phyloP scores from a whole-genome alignment of 2,888 invertebrate genomes.

The Pimpla rufipes region DNA sequence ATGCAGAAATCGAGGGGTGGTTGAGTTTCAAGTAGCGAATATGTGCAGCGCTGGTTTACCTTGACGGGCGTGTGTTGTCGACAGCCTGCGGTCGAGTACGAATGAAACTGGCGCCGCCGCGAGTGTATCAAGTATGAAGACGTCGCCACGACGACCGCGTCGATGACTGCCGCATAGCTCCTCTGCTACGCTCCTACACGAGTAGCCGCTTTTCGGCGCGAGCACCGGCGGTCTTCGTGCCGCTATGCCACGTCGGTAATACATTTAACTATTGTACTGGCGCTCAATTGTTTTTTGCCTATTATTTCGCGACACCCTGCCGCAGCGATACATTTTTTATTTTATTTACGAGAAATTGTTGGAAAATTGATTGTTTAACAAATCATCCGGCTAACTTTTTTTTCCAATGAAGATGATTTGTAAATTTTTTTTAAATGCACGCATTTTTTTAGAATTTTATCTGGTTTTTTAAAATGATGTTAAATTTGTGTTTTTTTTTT shows the following conservation, averaged over 20 bases:
- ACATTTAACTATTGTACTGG: slow-evolving; percentile 5
- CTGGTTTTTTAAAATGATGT: too few species aligned
- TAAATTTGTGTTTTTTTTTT: too few species aligned
- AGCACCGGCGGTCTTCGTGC: background rate
- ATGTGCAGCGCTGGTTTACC: slow-evolving; percentile 20
- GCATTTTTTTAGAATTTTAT: too few species aligned
- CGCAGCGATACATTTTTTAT: background rate
- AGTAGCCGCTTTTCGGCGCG: slow-evolving; percentile 16
- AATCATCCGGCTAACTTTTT: too few species aligned
- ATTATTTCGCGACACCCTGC: background rate
- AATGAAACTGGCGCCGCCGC: slow-evolving; percentile 41
- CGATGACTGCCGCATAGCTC: slow-evolving; percentile 2
- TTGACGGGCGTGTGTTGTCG: slow-evolving; percentile 37
- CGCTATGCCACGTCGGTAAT: background rate
- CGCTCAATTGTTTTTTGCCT: background rate
- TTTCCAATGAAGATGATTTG: too few species aligned
- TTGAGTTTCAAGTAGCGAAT: slow-evolving; percentile 24
- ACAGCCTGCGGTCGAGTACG: slow-evolving; percentile 24
- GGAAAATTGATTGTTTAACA: too few species aligned
- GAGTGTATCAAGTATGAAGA: slow-evolving; percentile 54
- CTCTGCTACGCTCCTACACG: slow-evolving; percentile 20
- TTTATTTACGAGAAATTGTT: background rate
- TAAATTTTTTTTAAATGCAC: too few species aligned
- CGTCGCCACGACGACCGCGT: slow-evolving; percentile 64
- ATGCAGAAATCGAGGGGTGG: slow-evolving; percentile 5